Evolutionary conservation across 2,797 vertebrate species (phyloP), one percentile per base, ranked within the genome.

Genomic region (Argya squamiceps): DNA sequence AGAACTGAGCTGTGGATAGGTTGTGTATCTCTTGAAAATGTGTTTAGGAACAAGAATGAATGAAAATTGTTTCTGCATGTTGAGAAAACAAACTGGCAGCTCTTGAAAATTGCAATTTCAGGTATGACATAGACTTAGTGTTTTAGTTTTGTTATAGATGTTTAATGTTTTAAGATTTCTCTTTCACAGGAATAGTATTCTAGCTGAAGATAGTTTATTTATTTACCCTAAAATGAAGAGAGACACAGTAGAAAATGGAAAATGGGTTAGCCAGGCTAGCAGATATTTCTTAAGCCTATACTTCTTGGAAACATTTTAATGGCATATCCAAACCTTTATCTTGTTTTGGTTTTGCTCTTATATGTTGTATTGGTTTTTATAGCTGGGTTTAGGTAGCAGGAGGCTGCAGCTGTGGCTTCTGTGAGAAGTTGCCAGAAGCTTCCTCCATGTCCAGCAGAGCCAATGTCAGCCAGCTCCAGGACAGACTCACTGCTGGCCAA

Each of bases 381-480:
- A 29, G 9, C 11, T 15, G 7, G 34, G 11, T 34, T 77, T 60
- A 6, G 16, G 34, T 34, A 39, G 30, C 55, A 46, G 55, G 29
- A 46, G 19, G 16, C 29, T 68, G 6, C 19, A 60, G 20, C 10
- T 2, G 7, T 39, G 29, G 29, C 20, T 44, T 39, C 53, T n/a
- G 39, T 39, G 46, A 68, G 63, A 68, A 59, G 53, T 0, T 44
- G n/a, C n/a, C 53, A 52, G 37, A 52, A n/a, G 7, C 19, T 52
- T 44, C 29, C 6, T 27, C 37, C 10, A 6, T 29, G 63, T 44
- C n/a, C 53, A 68, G 29, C 9, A 53, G 29, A 68, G 16, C 11
- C 1, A 0, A 8, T 5, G 11, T 10, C 55, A 60, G 53, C 23
- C 0, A 0, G n/a, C 23, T 46, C 19, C n/a, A 23, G 63, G 37